Percentiles rank a stretch among this genome's conserved stretches.
These are phyloP conservation scores for Lutraria rhynchaena DNA, from an alignment of 1,140 invertebrate genomes.

Conservation along the genomic window DNA sequence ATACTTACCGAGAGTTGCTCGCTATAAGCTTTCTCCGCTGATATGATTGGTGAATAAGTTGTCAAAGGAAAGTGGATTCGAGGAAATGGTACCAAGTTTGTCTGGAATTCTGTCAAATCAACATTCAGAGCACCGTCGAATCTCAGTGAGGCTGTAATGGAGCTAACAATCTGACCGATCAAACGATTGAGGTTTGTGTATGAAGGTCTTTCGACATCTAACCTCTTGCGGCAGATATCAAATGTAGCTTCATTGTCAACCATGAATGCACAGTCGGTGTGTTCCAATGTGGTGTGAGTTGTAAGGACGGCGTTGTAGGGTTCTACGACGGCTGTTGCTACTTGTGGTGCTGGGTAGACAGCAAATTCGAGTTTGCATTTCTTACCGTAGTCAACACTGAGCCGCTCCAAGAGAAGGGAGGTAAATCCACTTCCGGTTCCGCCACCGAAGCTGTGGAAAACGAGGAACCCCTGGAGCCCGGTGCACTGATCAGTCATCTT, in stretches of 20 bases:
- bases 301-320: constrained; percentile 82
- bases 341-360: constrained; percentile 94
- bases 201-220: constrained; percentile 88
- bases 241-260: constrained; percentile 82
- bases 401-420: constrained; percentile 92
- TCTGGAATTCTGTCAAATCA: constrained; percentile 88
- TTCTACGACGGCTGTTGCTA: constrained; percentile 83
- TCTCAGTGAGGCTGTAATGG: constrained; percentile 85
- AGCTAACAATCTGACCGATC: constrained; percentile 87
- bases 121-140: constrained; percentile 90
- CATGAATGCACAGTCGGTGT: constrained; percentile 91
- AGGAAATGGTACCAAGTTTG: constrained; percentile 85
- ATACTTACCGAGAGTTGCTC: constrained; percentile 84
- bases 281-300: constrained; percentile 86
- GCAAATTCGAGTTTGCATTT: constrained; percentile 95
- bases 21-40: constrained; percentile 80
- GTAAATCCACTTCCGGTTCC: constrained; percentile 95
- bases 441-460: constrained; percentile 85
- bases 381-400: constrained; percentile 94
- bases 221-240: constrained; percentile 84
- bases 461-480: constrained; percentile 82
- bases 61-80: constrained; percentile 80
- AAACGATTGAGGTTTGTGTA: constrained; percentile 87
- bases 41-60: constrained; percentile 79
- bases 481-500: constrained; percentile 70